A percentile compares a stretch with the other conserved stretches of the same genome.
phyloP scores from a whole-genome alignment of 2,888 invertebrate species.

The Sturmia bella region DNA sequence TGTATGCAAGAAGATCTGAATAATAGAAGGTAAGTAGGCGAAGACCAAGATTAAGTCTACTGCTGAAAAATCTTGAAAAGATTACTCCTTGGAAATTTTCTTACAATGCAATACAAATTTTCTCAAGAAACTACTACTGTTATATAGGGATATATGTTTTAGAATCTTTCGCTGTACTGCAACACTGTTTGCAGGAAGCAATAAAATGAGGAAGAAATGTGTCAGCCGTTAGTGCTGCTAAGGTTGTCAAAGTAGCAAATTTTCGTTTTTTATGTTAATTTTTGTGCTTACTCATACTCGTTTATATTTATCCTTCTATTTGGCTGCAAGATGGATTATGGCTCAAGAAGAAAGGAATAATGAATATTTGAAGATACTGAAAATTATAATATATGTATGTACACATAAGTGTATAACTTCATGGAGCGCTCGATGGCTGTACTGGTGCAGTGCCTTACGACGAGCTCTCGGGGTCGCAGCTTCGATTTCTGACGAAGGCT shows the following conservation, averaged over 20 bases:
- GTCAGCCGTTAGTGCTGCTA: constrained; percentile 23
- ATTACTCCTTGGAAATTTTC: constrained; percentile 32
- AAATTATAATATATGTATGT: no score
- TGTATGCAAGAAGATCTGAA: background rate
- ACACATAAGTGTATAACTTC: no score
- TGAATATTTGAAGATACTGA: no score
- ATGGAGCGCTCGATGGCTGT: no score
- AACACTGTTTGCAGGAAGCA: background rate
- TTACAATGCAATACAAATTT: no score
- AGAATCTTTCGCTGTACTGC: no score
- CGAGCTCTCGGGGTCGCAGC: no score
- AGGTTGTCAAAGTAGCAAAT: constrained; percentile 19
- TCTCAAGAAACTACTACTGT: no score
- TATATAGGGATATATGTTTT: no score
- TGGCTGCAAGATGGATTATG: constrained; percentile 41
- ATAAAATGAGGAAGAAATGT: background rate
- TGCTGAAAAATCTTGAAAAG: constrained; percentile 60
- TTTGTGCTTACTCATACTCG: background rate
- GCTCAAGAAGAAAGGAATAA: background rate
- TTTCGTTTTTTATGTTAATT: constrained; percentile 26
- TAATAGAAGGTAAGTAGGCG: no score
- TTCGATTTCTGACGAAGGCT: no score
- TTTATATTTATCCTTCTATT: background rate
- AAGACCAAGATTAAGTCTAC: background rate
- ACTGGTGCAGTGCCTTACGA: no score